Conservation (phyloP, 2,888 invertebrate species). For the Melangyna quadrimaculata region DNA sequence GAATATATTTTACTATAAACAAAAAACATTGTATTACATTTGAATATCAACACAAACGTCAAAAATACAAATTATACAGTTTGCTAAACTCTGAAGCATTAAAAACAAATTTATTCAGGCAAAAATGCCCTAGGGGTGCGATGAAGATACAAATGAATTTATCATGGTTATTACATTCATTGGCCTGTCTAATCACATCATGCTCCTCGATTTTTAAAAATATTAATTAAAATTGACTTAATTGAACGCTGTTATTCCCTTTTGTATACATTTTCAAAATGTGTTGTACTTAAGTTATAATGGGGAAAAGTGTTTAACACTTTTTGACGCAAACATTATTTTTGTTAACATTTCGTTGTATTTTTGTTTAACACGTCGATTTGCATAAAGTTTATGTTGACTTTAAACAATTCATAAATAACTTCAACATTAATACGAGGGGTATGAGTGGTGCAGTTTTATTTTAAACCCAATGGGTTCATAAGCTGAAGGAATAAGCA, state of each 20-base stretch:
- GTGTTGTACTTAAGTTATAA: slow-evolving; percentile 24
- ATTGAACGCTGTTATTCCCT: neutral
- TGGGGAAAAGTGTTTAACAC: slow-evolving; percentile 42
- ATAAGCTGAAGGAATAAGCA: slow-evolving; percentile 73
- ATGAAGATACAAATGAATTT: slow-evolving; percentile 44
- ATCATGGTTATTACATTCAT: slow-evolving; percentile 57
- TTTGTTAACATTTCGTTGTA: neutral
- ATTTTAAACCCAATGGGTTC: slow-evolving; percentile 81
- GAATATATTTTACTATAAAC: slow-evolving; percentile 21
- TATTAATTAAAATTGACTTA: slow-evolving; percentile 20
- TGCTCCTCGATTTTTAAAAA: slow-evolving; percentile 65
- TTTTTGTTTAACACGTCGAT: neutral
- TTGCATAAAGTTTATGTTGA: slow-evolving; percentile 31
- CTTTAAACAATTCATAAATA: slow-evolving; percentile 38
- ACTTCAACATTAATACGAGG: slow-evolving; percentile 70
- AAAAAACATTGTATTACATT: neutral
- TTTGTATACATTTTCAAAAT: neutral
- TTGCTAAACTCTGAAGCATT: neutral
- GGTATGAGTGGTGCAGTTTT: slow-evolving; percentile 77
- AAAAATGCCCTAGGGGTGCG: slow-evolving; percentile 26
- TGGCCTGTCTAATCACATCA: slow-evolving; percentile 73
- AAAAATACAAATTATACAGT: neutral
- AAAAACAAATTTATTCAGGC: neutral
- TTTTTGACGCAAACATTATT: neutral
- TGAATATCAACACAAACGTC: neutral